Conservation (phyloP, 2,113 vertebrate genomes). For the Okapia johnstoni region DNA sequence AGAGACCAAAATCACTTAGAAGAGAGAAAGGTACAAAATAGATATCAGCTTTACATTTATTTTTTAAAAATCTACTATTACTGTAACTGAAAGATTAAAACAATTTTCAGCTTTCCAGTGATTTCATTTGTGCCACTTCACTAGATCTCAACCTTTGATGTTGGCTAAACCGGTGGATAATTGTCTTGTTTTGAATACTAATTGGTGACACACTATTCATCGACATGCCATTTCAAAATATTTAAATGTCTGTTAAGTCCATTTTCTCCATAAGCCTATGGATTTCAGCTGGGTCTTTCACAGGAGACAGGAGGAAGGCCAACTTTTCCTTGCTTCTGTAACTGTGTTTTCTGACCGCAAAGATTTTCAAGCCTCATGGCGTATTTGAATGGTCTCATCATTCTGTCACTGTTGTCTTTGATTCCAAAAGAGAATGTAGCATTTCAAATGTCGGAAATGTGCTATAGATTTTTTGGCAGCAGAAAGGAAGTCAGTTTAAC, state of each 20-base stretch:
- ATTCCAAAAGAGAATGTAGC: slow-evolving; percentile 71
- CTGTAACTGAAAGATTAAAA: slow-evolving; percentile 43
- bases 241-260: slow-evolving; percentile 59
- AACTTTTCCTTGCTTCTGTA: slow-evolving; percentile 26
- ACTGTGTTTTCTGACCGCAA: slow-evolving; percentile 61
- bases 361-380: slow-evolving; percentile 67
- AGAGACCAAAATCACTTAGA: background rate
- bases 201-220: slow-evolving; percentile 44
- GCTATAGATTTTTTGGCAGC: slow-evolving; percentile 66
- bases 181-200: slow-evolving; percentile 47
- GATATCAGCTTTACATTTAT: background rate
- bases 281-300: slow-evolving; percentile 63
- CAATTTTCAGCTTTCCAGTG: slow-evolving; percentile 42
- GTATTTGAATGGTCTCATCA: slow-evolving; percentile 72
- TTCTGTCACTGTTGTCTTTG: slow-evolving; percentile 71
- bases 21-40: background rate
- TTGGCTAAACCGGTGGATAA: slow-evolving; percentile 43
- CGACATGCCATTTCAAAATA: slow-evolving; percentile 34
- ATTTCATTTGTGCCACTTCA: slow-evolving; percentile 44
- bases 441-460: slow-evolving; percentile 71
- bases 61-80: background rate
- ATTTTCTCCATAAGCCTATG: slow-evolving; percentile 50
- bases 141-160: slow-evolving; percentile 62
- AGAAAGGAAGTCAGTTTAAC: slow-evolving; percentile 28
- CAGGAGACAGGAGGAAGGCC: slow-evolving; percentile 48